Percentiles rank a stretch among this genome's conserved stretches.
phyloP scores from a whole-genome alignment of 2,113 vertebrate species.

The Vulpes lagopus region DNA sequence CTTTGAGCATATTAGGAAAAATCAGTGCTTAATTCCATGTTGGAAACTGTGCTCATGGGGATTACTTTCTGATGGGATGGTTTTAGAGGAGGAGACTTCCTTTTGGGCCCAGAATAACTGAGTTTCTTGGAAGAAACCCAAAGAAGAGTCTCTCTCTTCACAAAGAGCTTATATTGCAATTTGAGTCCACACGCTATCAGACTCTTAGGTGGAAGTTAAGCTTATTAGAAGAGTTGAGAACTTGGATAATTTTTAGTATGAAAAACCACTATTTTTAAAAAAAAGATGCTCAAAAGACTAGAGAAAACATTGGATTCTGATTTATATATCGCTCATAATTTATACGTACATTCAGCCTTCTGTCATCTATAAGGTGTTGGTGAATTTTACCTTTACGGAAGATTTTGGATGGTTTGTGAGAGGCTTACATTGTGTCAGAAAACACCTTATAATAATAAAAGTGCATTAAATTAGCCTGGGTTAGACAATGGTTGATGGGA shows the following conservation, averaged over 20 bases:
- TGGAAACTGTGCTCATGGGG: neutral
- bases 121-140: neutral
- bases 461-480: neutral
- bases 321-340: neutral
- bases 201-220: neutral
- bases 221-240: neutral
- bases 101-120: neutral
- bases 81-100: neutral
- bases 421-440: conserved; percentile 11
- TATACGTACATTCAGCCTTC: conserved; percentile 12
- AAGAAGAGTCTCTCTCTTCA: neutral
- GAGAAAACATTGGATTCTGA: neutral
- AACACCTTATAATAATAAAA: neutral
- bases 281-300: neutral
- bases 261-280: neutral
- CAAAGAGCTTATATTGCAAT: neutral
- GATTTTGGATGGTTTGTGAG: neutral
- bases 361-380: neutral
- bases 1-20: neutral
- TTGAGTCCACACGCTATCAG: neutral
- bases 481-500: neutral
- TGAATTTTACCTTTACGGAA: neutral
- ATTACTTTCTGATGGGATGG: neutral
- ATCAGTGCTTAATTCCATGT: neutral
- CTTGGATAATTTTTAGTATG: neutral